Percentiles rank a stretch among this genome's conserved stretches.
phyloP scores from a whole-genome alignment of 2,888 invertebrate genomes.

The Agrochola lychnidis region DNA sequence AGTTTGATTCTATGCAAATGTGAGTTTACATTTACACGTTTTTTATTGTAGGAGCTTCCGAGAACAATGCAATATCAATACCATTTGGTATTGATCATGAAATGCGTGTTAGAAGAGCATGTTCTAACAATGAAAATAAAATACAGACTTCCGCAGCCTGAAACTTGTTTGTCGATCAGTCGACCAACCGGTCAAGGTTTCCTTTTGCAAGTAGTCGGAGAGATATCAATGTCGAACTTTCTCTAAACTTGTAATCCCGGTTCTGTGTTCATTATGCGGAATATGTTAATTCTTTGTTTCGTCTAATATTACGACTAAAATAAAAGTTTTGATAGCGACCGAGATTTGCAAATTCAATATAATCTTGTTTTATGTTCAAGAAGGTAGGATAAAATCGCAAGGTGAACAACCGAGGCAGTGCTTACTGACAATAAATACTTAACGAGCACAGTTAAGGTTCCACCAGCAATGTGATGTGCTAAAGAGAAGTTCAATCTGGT shows the following conservation, averaged over 20 bases:
- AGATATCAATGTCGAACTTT: conserved; percentile 67
- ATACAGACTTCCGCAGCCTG: conserved; percentile 59
- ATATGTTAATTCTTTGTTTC: conserved; percentile 58
- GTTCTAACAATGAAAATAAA: conserved; percentile 58
- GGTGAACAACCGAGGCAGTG: conserved; percentile 42
- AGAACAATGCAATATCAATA: conserved; percentile 5
- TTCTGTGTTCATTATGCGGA: conserved; percentile 56
- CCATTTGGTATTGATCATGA: conserved; percentile 20
- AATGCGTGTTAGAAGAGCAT: conserved; percentile 38
- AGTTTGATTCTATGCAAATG: background rate
- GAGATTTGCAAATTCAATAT: conserved; percentile 25
- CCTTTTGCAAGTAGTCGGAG: conserved; percentile 60
- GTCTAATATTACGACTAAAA: conserved; percentile 46
- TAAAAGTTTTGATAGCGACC: conserved; percentile 43
- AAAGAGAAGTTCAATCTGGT: background rate
- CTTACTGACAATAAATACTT: conserved; percentile 34
- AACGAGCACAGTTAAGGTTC: conserved; percentile 1
- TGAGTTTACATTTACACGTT: background rate
- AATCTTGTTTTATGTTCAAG: conserved; percentile 19
- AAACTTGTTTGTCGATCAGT: conserved; percentile 64
- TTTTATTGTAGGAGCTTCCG: conserved; percentile 6
- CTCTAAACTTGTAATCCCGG: conserved; percentile 62
- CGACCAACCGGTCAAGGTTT: conserved; percentile 69
- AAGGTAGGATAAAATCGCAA: conserved; percentile 34
- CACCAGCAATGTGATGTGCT: conserved; percentile 1